Percentiles rank a stretch among this genome's conserved stretches.
Evolutionary conservation across 1,140 invertebrate genomes (phyloP).

Genomic region (Diachasma alloeum): DNA sequence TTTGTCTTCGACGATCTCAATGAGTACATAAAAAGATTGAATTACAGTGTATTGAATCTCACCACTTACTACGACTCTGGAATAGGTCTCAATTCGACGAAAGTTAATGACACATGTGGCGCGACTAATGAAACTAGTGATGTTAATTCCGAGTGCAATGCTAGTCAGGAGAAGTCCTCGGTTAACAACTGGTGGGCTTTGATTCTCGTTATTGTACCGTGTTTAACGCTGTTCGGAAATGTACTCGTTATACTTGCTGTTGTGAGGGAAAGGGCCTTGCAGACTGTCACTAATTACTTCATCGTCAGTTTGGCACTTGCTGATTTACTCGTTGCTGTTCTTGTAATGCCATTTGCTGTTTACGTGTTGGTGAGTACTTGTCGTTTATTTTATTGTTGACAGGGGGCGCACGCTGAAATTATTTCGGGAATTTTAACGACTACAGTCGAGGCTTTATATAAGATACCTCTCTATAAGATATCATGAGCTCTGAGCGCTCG

Average conservation of each 20-base stretch:
- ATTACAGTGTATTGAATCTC: slow-evolving; percentile 57
- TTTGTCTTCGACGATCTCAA: slow-evolving; percentile 60
- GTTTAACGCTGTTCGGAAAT: slow-evolving; percentile 96
- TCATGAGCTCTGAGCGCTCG: too few species aligned
- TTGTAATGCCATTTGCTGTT: slow-evolving; percentile 98
- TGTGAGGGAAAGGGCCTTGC: slow-evolving; percentile 85
- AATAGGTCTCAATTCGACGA: slow-evolving; percentile 42
- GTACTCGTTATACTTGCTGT: slow-evolving; percentile 96
- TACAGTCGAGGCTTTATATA: too few species aligned
- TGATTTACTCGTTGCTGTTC: slow-evolving; percentile 93
- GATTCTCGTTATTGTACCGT: slow-evolving; percentile 87
- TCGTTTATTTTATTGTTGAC: background rate
- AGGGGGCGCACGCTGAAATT: too few species aligned
- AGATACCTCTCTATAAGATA: too few species aligned
- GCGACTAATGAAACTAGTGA: slow-evolving; percentile 63
- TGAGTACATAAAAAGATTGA: slow-evolving; percentile 57
- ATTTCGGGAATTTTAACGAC: too few species aligned
- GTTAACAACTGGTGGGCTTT: slow-evolving; percentile 85
- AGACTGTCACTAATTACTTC: slow-evolving; percentile 98
- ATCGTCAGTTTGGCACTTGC: slow-evolving; percentile 97
- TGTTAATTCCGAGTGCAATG: slow-evolving; percentile 61
- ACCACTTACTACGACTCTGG: slow-evolving; percentile 53
- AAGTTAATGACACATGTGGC: slow-evolving; percentile 44
- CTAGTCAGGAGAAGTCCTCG: slow-evolving; percentile 50
- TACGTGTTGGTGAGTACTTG: slow-evolving; percentile 75